Evolutionary conservation across 2,797 vertebrate genomes (phyloP).

Genomic region (Trachops cirrhosus): DNA sequence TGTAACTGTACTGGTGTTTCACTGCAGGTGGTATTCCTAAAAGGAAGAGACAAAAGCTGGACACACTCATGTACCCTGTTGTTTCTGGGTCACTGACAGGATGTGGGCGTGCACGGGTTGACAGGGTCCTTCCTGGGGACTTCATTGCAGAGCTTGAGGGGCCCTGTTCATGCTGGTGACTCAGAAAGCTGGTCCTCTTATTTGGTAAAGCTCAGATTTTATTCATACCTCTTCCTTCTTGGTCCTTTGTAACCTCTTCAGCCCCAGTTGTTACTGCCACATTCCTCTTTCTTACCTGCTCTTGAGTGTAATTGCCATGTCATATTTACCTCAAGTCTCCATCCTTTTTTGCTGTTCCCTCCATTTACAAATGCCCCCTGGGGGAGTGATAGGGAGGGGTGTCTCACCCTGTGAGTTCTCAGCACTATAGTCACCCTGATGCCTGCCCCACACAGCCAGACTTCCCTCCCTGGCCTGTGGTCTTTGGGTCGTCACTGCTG

Average conservation of each 20-base stretch:
- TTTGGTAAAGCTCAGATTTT: background rate
- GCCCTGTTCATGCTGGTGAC: background rate
- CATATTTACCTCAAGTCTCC: background rate
- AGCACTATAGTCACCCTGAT: background rate
- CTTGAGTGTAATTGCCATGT: background rate
- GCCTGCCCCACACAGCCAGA: background rate
- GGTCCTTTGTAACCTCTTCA: background rate
- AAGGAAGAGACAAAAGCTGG: background rate
- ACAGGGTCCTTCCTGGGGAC: background rate
- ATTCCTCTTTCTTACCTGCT: background rate
- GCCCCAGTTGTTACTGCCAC: background rate
- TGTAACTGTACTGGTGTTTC: background rate
- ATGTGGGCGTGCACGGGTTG: background rate
- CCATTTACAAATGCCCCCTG: background rate
- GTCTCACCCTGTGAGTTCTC: too few species aligned
- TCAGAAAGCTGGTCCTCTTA: background rate
- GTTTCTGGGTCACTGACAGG: background rate
- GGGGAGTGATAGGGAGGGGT: too few species aligned
- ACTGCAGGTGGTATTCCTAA: background rate
- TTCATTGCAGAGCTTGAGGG: background rate
- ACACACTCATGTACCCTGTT: background rate
- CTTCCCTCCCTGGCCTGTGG: background rate
- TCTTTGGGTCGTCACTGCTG: background rate
- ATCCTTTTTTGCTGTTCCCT: background rate
- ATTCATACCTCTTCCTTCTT: background rate